phyloP scores from a whole-genome alignment of 2,888 invertebrate genomes.

The Agrilus cyanescens region DNA sequence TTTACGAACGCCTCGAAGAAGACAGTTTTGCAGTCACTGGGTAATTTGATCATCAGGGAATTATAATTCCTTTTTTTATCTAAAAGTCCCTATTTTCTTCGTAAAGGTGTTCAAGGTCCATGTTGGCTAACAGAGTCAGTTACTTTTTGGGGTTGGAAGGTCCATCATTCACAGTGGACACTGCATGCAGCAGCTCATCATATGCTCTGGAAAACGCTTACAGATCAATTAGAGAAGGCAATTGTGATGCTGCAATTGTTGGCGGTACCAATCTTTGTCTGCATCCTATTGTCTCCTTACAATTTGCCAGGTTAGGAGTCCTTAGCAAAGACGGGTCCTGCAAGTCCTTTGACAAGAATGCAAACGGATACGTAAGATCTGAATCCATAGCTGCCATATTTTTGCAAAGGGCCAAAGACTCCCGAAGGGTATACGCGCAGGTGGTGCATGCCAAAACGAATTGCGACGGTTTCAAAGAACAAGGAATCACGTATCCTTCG shows the following conservation, averaged over 20 bases:
- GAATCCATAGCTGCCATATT: constrained; percentile 62
- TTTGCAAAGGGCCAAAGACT: constrained; percentile 51
- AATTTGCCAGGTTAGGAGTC: constrained; percentile 70
- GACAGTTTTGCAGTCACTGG: constrained; percentile 40
- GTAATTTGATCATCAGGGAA: constrained; percentile 25
- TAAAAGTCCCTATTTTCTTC: neutral
- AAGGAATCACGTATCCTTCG: constrained; percentile 33
- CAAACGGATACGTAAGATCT: constrained; percentile 73
- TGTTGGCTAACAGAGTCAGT: constrained; percentile 85
- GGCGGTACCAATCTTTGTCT: constrained; percentile 77
- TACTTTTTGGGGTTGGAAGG: constrained; percentile 81
- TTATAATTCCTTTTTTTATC: too few relatives aligned
- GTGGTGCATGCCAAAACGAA: constrained; percentile 28
- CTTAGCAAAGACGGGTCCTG: constrained; percentile 77
- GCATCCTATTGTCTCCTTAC: constrained; percentile 78
- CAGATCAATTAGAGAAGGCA: constrained; percentile 61
- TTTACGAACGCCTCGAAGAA: constrained; percentile 31
- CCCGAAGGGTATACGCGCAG: constrained; percentile 39
- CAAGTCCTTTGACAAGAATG: constrained; percentile 79
- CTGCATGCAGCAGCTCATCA: constrained; percentile 90
- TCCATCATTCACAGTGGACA: constrained; percentile 80
- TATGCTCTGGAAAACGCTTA: constrained; percentile 78
- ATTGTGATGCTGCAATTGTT: constrained; percentile 82
- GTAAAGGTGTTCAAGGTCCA: constrained; percentile 68
- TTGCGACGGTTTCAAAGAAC: constrained; percentile 31